phyloP scores from a whole-genome alignment of 2,888 invertebrate species.

The Nomada lathburiana region DNA sequence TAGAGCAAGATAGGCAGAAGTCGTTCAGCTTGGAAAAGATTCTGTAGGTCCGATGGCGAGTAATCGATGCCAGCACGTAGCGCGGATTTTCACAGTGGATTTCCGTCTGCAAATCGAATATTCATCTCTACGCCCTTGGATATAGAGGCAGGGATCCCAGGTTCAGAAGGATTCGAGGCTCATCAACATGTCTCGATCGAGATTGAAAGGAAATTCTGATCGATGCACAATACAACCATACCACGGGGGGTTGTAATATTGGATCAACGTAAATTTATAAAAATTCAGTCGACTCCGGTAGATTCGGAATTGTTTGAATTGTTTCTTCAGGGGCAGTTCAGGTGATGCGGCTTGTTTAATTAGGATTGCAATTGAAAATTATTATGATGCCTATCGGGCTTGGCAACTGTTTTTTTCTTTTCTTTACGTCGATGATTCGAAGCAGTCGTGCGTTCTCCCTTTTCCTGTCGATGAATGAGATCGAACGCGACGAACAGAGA shows the following conservation, averaged over 20 bases:
- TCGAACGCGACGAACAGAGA: background rate
- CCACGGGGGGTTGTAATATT: too few relatives aligned
- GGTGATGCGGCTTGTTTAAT: too few relatives aligned
- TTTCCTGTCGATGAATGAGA: background rate
- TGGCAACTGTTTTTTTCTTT: background rate
- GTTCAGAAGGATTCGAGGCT: conserved; percentile 5
- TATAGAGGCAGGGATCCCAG: background rate
- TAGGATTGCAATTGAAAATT: too few relatives aligned
- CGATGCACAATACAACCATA: too few relatives aligned
- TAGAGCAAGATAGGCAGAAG: conserved; percentile 28
- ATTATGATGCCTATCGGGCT: too few relatives aligned
- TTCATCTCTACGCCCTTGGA: conserved; percentile 36
- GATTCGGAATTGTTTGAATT: too few relatives aligned
- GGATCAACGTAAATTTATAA: too few relatives aligned
- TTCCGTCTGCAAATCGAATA: conserved; percentile 51
- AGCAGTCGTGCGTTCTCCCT: background rate
- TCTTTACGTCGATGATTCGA: background rate
- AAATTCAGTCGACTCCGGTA: too few relatives aligned
- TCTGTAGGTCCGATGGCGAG: conserved; percentile 22
- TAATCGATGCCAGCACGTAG: conserved; percentile 18
- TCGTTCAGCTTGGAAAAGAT: conserved; percentile 37
- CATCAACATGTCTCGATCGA: conserved; percentile 8
- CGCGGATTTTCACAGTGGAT: conserved; percentile 54
- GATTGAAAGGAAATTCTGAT: background rate
- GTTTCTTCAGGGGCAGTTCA: too few relatives aligned